Base-by-base conservation (phyloP, 2,113 vertebrate species). In the Gadus macrocephalus region DNA sequence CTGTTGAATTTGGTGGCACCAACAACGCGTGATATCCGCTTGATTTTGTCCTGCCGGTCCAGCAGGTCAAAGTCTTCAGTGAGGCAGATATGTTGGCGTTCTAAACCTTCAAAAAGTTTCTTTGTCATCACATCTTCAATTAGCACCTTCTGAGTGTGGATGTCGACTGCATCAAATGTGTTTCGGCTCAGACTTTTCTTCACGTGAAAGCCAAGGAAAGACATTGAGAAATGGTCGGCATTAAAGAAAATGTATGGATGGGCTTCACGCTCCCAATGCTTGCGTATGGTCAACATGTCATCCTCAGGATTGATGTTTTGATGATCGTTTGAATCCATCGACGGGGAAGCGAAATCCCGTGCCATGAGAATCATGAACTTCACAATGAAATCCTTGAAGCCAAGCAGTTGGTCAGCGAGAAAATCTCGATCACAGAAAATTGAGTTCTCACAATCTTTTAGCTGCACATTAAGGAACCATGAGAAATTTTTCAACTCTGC, bases 231-330 rank as follows among this genome's bases (percentile, higher is more conserved):
- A 8, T 70, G 76, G 49, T 93, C 91, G 0, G 89, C 90, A 2
- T 94, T 93, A 66, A 94, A 94, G 80, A 94, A 90, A 61, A 92
- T 87, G 27, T 93, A 94, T 0, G 93, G 92, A 73, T 93, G 93
- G 27, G 90, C 83, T 69, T 92, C 80, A 6, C 82, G 86, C 74
- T 94, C 93, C 92, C 92, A 93, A 25, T n/a, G 79, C 67, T 90
- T 92, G 2, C 92, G 82, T 15, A 92, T 82, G 2, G 81, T 84
- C 64, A 92, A 65, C 28, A 87, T 58, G 19, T 85, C 66, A 1
- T 89, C 83, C 53, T 79, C 63, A 9, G 17, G 25, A 25, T 35
- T 15, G 12, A 1, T 78, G 68, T 55, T 92, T 93, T 38, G 42
- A 49, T 92, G 78, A 27, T 93, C 91, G 15, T 90, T 89, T 59